Evolutionary conservation across 2,888 invertebrate genomes (phyloP).

Genomic region (Tetrapedia diversipes): DNA sequence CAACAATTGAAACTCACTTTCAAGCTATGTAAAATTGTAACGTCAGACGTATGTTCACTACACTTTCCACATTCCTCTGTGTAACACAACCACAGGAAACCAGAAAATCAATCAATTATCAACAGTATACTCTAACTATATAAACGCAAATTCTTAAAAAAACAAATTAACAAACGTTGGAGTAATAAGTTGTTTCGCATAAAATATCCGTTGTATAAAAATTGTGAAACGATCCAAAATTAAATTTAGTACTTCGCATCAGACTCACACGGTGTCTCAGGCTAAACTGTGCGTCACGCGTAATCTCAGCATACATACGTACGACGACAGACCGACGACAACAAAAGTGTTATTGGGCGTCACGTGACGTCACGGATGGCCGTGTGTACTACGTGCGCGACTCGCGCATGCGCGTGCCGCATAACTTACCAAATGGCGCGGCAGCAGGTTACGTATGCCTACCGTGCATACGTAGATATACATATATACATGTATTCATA

Average conservation of each 20-base stretch:
- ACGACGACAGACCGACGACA: slow-evolving; percentile 55
- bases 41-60: slow-evolving; percentile 15
- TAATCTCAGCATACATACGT: slow-evolving; percentile 50
- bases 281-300: slow-evolving; percentile 54
- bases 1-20: slow-evolving; percentile 46
- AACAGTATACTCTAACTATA: neutral
- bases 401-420: slow-evolving; percentile 51
- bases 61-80: slow-evolving; percentile 38
- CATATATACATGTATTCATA: too few relatives aligned
- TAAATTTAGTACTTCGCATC: slow-evolving; percentile 7
- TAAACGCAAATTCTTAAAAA: neutral
- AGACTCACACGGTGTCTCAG: slow-evolving; percentile 26
- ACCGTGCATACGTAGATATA: too few relatives aligned
- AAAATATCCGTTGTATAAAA: neutral
- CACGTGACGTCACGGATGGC: slow-evolving; percentile 55
- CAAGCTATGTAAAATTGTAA: slow-evolving; percentile 43
- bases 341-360: slow-evolving; percentile 60
- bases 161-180: neutral
- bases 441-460: neutral
- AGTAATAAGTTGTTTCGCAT: neutral
- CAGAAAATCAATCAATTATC: neutral
- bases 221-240: neutral
- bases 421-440: too few relatives aligned
- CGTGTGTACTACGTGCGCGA: slow-evolving; percentile 37
- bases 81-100: neutral